phyloP scores from a whole-genome alignment of 92 coral and sea anemone species.

The Porites rus region DNA sequence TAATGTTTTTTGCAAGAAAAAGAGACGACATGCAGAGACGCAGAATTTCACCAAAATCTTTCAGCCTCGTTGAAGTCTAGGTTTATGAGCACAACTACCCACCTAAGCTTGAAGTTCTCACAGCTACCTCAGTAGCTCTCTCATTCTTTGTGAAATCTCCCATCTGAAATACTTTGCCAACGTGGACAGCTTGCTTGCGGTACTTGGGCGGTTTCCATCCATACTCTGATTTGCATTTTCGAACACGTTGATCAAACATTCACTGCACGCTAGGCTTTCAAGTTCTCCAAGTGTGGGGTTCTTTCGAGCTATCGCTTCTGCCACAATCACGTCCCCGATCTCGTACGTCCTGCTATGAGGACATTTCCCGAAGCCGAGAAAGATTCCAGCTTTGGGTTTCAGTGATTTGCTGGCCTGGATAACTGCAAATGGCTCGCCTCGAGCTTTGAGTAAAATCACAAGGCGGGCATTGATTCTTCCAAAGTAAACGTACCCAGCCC shows the following conservation, averaged over 20 bases:
- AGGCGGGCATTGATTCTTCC: constrained; percentile 18
- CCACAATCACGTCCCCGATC: constrained; percentile 44
- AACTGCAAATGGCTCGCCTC: constrained; percentile 11
- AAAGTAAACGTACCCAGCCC: constrained; percentile 35
- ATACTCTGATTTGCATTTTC: constrained; percentile 47
- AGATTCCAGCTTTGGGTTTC: constrained; percentile 33
- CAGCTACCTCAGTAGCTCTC: constrained; percentile 18
- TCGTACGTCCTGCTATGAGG: constrained; percentile 18
- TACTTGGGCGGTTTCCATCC: constrained; percentile 47
- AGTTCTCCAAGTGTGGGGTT: not conserved
- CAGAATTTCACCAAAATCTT: too few relatives aligned
- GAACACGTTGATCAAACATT: constrained; percentile 41
- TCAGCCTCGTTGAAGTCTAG: too few relatives aligned
- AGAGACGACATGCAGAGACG: too few relatives aligned
- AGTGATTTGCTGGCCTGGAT: constrained; percentile 8
- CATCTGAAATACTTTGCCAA: constrained; percentile 35
- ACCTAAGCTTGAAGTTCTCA: constrained; percentile 32
- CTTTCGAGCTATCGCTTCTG: constrained; percentile 31
- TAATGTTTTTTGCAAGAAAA: too few relatives aligned
- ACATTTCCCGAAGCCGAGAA: constrained; percentile 37
- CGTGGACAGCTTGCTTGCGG: constrained; percentile 41
- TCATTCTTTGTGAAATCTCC: constrained; percentile 27
- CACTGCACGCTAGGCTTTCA: constrained; percentile 43
- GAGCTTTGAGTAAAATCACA: constrained; percentile 34
- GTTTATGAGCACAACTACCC: too few relatives aligned